Evolutionary conservation across 2,888 invertebrate species (phyloP), one percentile per base, ranked within the genome.

Genomic region (Pheosia gnoma): DNA sequence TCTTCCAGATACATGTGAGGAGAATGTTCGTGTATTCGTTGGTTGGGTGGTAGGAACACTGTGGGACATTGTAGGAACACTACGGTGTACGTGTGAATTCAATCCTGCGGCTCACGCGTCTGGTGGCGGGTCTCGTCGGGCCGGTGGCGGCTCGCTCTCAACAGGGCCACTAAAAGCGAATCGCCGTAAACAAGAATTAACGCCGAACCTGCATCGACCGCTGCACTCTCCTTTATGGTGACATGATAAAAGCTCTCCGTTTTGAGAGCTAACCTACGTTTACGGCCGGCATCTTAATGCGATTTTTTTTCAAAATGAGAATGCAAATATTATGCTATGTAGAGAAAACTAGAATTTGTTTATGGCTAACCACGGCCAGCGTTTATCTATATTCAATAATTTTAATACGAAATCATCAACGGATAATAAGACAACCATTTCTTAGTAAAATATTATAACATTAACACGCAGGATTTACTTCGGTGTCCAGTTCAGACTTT

Each of bases 181-280:
- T 88, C 86, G 90, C 86, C 88, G 90, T 93, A 92, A 93, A 91
- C 89, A 89, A 90, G 91, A 89, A 90, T 92, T 90, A 91, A 87
- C 83, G 86, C 87, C 87, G 84, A 89, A 90, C 89, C 87, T 87
- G 89, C 88, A 89, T 86, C 84, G 87, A 88, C 86, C 85, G 80
- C 81, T 86, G 90, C 90, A 91, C 90, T 91, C 89, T 85, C 86
- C 88, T 91, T 90, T 91, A 90, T 88, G 82, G 87, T 81, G 87
- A 86, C 85, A 84, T 84, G 86, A 88, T 88, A 89, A 90, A 90
- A 90, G 88, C 84, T 80, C 75, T 80, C 74, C 78, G 79, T 85
- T 89, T 87, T 84, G 80, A 84, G 78, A 82, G 80, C 79, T 77
- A 78, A 74, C 74, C 68, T 74, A 68, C 74, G 71, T 71, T 80